Percentiles rank a stretch among this genome's conserved stretches.
Evolutionary conservation across 2,888 invertebrate species (phyloP).

Genomic region (Drosophila ustulata): DNA sequence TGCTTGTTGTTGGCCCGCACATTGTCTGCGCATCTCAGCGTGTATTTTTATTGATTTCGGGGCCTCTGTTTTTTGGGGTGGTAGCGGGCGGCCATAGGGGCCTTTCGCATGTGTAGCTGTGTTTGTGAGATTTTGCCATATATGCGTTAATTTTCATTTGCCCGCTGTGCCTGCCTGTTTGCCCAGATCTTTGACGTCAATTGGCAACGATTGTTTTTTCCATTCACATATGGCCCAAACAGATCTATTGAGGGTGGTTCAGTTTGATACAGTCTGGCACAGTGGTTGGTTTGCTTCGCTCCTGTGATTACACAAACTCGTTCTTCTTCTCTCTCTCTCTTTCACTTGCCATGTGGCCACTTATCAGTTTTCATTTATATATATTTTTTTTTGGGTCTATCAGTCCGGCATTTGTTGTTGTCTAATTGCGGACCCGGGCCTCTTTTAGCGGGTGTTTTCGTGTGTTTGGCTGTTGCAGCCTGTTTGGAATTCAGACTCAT

Average conservation of each 20-base stretch:
- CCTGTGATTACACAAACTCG: conserved; percentile 7
- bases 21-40: conserved; percentile 27
- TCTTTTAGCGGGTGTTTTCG: conserved; percentile 29
- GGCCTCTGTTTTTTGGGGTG: conserved; percentile 6
- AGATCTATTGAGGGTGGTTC: conserved; percentile 39
- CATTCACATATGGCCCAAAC: conserved; percentile 48
- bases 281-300: neutral
- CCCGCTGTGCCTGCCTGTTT: conserved; percentile 9
- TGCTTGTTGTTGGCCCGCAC: conserved; percentile 22
- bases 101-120: neutral
- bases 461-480: neutral
- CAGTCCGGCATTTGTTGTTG: conserved; percentile 32
- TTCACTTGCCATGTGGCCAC: conserved; percentile 39
- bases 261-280: conserved; percentile 1
- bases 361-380: conserved; percentile 27
- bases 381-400: conserved; percentile 28
- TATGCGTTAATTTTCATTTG: conserved; percentile 70
- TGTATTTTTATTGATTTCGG: conserved; percentile 52
- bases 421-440: conserved; percentile 45
- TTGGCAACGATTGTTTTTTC: conserved; percentile 42
- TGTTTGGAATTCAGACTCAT: conserved; percentile 40
- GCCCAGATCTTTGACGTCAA: conserved; percentile 54
- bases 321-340: neutral
- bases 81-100: neutral
- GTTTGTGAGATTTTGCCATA: conserved; percentile 55